phyloP scores from a whole-genome alignment of 1,140 invertebrate species.

The Pseudomyrmex concolor region DNA sequence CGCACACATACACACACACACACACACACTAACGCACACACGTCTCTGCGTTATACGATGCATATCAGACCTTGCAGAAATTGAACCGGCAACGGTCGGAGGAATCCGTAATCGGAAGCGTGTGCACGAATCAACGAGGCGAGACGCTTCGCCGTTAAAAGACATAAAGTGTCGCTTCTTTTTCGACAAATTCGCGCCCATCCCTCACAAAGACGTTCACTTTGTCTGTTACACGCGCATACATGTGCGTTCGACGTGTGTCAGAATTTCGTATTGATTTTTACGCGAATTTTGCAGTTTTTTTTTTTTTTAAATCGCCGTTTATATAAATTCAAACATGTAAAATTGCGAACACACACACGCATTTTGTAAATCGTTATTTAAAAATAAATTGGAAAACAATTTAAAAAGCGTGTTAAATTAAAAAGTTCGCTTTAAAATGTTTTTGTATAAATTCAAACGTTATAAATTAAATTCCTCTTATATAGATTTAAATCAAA shows the following conservation, averaged over 20 bases:
- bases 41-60: not conserved
- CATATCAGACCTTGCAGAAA: constrained; percentile 52
- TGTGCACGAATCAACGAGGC: constrained; percentile 35
- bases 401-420: constrained; percentile 17
- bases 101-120: constrained; percentile 43
- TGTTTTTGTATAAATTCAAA: not conserved
- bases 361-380: not conserved
- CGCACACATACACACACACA: constrained; percentile 4
- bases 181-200: constrained; percentile 16
- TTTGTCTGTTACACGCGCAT: not conserved
- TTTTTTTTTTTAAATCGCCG: too few relatives aligned
- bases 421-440: not conserved
- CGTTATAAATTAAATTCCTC: not conserved
- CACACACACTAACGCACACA: too few relatives aligned
- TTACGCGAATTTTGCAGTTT: too few relatives aligned
- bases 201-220: not conserved
- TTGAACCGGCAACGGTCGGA: constrained; percentile 47
- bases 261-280: too few relatives aligned
- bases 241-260: not conserved
- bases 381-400: not conserved
- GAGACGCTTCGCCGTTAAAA: constrained; percentile 29
- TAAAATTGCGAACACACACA: not conserved
- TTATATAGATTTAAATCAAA: not conserved
- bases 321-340: too few relatives aligned
- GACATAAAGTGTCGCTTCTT: constrained; percentile 19